Evolutionary conservation across 1,140 invertebrate genomes (phyloP).

Genomic region (Hylaeus anthracinus): DNA sequence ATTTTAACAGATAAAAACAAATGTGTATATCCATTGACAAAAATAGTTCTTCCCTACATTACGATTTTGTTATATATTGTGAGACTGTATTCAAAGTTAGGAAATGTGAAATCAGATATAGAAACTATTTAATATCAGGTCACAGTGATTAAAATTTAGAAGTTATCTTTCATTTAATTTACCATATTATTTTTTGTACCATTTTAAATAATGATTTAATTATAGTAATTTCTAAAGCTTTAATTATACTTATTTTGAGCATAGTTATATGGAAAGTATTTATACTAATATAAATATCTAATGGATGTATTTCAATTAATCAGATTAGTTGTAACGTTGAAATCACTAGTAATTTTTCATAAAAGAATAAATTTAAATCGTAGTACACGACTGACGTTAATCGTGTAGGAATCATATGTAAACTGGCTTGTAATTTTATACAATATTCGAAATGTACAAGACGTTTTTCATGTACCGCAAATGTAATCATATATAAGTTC

Average conservation of each 20-base stretch:
- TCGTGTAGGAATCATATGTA: slow-evolving; percentile 28
- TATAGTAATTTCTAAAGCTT: not conserved
- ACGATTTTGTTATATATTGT: not conserved
- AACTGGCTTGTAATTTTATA: slow-evolving; percentile 38
- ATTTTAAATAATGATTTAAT: not conserved
- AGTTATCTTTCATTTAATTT: not conserved
- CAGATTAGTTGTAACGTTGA: not conserved
- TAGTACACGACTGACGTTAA: slow-evolving; percentile 13
- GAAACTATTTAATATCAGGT: not conserved
- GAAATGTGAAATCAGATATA: not conserved
- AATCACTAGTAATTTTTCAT: not conserved
- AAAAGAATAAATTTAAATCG: not conserved
- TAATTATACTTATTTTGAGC: not conserved
- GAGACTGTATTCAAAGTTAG: not conserved
- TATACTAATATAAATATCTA: not conserved
- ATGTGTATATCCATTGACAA: not conserved
- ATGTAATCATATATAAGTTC: slow-evolving; percentile 14
- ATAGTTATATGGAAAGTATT: not conserved
- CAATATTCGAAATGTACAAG: not conserved
- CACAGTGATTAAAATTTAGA: not conserved
- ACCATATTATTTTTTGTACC: not conserved
- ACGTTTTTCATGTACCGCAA: slow-evolving; percentile 22
- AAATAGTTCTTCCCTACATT: not conserved
- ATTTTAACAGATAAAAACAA: not conserved
- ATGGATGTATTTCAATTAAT: not conserved